phyloP scores from a whole-genome alignment of 1,140 invertebrate genomes.

The Listronotus oregonensis region DNA sequence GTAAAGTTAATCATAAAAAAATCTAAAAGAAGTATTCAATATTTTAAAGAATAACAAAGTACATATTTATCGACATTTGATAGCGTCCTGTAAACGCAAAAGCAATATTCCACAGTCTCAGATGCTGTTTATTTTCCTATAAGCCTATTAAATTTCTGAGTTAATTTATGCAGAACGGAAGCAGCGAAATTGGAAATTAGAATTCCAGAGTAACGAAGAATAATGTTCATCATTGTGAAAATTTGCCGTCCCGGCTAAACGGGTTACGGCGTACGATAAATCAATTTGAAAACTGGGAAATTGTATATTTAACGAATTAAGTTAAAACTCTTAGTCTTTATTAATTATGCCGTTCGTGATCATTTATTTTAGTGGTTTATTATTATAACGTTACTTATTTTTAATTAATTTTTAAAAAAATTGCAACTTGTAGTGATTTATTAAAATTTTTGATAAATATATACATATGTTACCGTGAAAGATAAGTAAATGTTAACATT shows the following conservation, averaged over 20 bases:
- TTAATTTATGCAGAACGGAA: constrained; percentile 43
- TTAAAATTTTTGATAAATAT: no score
- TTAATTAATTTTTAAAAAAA: constrained; percentile 2
- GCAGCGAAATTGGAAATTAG: constrained; percentile 43
- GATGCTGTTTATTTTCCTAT: constrained; percentile 42
- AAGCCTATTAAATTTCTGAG: constrained; percentile 42
- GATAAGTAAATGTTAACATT: no score
- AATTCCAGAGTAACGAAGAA: constrained; percentile 39
- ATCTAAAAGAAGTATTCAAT: no score
- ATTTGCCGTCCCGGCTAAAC: constrained; percentile 37
- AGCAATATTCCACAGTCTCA: constrained; percentile 18
- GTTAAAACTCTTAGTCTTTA: constrained; percentile 33
- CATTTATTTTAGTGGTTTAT: constrained; percentile 24
- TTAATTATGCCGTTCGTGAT: constrained; percentile 31
- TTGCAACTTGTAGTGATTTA: no score
- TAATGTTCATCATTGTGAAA: constrained; percentile 44
- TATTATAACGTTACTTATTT: constrained; percentile 23
- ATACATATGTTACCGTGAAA: no score
- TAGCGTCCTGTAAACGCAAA: neutral
- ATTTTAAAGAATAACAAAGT: no score
- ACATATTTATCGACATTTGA: constrained; percentile 3
- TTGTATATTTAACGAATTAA: constrained; percentile 35
- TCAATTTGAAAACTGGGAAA: constrained; percentile 32
- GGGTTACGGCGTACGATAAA: constrained; percentile 30
- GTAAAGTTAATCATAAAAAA: no score